These are phyloP conservation scores for Tipula vernalis DNA, from an alignment of 2,888 invertebrate genomes.

Conservation along the genomic window DNA sequence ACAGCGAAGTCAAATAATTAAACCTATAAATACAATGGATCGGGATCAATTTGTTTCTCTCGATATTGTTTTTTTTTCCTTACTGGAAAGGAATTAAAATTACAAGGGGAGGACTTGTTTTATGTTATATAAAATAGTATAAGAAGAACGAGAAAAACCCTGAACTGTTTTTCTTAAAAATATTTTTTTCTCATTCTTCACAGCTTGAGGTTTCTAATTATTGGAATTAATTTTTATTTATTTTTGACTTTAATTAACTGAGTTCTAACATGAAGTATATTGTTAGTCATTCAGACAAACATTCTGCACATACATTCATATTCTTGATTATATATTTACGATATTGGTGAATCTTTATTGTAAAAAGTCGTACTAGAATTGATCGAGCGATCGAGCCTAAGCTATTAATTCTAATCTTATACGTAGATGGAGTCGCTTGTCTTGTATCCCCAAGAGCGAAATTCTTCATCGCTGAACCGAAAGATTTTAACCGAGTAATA, in stretches of 20 bases:
- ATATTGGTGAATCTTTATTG: no score
- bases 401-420: no score
- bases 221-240: not conserved
- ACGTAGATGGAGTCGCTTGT: no score
- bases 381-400: no score
- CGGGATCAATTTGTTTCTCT: not conserved
- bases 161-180: not conserved
- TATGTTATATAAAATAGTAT: not conserved
- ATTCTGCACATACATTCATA: not conserved
- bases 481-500: no score
- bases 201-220: not conserved
- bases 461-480: no score
- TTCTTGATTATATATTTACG: no score
- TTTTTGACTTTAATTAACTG: not conserved
- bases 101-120: not conserved
- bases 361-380: no score
- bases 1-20: not conserved
- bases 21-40: not conserved
- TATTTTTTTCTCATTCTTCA: not conserved
- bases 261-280: not conserved
- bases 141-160: not conserved
- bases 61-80: not conserved
- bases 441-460: no score
- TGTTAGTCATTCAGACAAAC: not conserved
- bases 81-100: not conserved